Evolutionary conservation across 2,797 vertebrate species (phyloP).

Genomic region (Tapera naevia): DNA sequence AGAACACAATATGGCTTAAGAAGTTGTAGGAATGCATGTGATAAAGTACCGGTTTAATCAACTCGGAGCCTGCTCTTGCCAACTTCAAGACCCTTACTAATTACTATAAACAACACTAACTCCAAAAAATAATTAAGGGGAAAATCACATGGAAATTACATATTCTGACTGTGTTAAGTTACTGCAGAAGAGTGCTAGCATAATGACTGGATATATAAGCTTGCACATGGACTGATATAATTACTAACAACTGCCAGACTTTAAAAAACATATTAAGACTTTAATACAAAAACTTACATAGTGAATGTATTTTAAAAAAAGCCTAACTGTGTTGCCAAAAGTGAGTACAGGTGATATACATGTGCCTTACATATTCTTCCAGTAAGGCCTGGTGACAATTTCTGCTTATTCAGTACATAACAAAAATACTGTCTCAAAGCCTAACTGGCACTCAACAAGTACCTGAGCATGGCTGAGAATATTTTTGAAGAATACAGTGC

Average conservation of each 20-base stretch:
- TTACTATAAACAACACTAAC: constrained; percentile 59
- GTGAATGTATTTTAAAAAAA: not conserved
- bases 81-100: constrained; percentile 58
- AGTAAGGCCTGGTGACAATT: not conserved
- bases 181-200: constrained; percentile 46
- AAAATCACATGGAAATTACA: constrained; percentile 63
- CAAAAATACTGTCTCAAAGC: not conserved
- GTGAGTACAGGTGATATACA: not conserved
- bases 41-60: not conserved
- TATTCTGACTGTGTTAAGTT: constrained; percentile 49
- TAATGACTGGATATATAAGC: constrained; percentile 52
- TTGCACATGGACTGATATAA: constrained; percentile 63
- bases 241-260: constrained; percentile 66
- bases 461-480: not conserved
- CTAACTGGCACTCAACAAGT: not conserved
- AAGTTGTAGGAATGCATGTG: not conserved
- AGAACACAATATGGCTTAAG: not conserved
- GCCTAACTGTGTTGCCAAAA: not conserved
- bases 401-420: not conserved
- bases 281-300: constrained; percentile 52
- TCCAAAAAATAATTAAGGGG: constrained; percentile 58
- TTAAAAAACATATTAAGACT: constrained; percentile 58
- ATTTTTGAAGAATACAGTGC: not conserved
- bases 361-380: not conserved
- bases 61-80: constrained; percentile 35